Evolutionary conservation across 2,888 invertebrate genomes (phyloP).

Genomic region (Cantharis rustica): DNA sequence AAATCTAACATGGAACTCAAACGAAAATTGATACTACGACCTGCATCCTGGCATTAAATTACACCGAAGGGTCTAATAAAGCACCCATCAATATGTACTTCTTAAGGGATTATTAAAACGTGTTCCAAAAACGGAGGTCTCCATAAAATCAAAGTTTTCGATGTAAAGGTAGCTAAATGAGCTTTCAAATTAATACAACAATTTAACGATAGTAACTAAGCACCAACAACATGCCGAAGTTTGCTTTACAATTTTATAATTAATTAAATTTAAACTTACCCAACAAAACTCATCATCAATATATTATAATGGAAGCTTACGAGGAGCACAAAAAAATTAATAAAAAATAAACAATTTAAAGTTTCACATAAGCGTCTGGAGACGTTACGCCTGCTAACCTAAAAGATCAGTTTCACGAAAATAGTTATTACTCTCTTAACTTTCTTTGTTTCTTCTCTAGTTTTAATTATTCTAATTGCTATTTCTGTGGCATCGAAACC

Average conservation of each 20-base stretch:
- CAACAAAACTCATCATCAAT: neutral
- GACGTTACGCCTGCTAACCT: neutral
- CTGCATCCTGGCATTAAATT: constrained; percentile 16
- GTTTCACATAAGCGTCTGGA: neutral
- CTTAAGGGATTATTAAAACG: constrained; percentile 3
- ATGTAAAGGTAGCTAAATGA: constrained; percentile 3
- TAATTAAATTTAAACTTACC: neutral
- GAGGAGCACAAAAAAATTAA: neutral
- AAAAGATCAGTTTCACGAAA: neutral
- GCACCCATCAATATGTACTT: neutral
- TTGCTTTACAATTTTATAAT: neutral
- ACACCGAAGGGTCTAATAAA: neutral
- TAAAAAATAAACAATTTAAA: neutral
- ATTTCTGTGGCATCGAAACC: too few relatives aligned
- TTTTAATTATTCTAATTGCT: neutral
- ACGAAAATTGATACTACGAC: constrained; percentile 10
- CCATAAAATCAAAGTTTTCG: constrained; percentile 3
- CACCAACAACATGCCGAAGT: neutral
- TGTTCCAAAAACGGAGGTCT: neutral
- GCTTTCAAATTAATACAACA: constrained; percentile 7
- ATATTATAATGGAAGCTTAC: neutral
- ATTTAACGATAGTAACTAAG: neutral
- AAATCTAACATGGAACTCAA: neutral
- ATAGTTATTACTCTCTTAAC: neutral
- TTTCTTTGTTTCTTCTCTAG: neutral